Base-by-base conservation (phyloP, 1,140 invertebrate species). In the Nomia melanderi region DNA sequence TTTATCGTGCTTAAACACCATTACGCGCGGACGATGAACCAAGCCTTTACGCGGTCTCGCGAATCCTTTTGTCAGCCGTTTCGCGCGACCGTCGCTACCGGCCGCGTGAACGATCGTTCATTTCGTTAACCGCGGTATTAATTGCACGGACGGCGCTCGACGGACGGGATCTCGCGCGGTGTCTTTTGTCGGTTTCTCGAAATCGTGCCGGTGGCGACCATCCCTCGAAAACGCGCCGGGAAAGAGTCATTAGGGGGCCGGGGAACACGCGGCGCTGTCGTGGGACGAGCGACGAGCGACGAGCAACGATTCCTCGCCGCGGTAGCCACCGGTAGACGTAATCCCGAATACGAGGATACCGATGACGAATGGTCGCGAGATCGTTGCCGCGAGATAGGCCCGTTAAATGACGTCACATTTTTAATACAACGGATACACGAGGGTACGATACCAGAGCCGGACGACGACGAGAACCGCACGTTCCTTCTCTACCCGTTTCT, bases 341-440 rank as follows among this genome's bases (percentile, higher is more conserved):
- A 85, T 85, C 78, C 84, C 77, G 77, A 88, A 86, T 83, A 84
- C 81, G 70, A 82, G 81, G 82, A 84, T 74, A 67, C 50, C 74
- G 84, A 89, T 88, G 85, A 87, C 85, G 82, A 88, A 88, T 86
- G 84, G 83, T 62, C 69, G 56, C 59, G 78, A 88, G 87, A 88
- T 86, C 29, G 63, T 66, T 31, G 65, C 72, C 50, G 74, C 50
- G 60, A 87, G 86, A 88, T 87, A 88, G 60, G 79, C 12, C 78
- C 77, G 79, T 88, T 88, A 86, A 88, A 89, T 84, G 82, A 88
- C 80, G 78, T 89, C 82, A 85, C 73, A 87, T 89, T 88, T 89
- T 88, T 88, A 88, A 87, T 88, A 88, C 84, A 83, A 64, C 75
- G 54, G 64, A 65, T 44, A 53, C 71, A 56, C 64, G 66, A 70